Conservation (phyloP, 2,797 vertebrate genomes). For the Cynopterus sphinx region DNA sequence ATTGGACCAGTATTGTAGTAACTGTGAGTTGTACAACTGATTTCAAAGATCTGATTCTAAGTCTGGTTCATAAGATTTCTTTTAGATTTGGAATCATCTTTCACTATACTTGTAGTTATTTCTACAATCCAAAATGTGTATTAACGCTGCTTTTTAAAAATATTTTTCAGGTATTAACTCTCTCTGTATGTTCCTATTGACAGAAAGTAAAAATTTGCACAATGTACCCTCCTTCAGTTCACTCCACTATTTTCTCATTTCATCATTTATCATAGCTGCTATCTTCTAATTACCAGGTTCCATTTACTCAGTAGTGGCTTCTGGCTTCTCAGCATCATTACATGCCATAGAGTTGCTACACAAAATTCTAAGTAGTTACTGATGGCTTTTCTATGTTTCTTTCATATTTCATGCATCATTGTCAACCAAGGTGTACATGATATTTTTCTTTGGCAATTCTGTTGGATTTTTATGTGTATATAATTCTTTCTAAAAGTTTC, state of each 20-base stretch:
- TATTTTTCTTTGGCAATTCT: constrained; percentile 53
- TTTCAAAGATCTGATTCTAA: not conserved
- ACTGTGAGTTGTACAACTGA: not conserved
- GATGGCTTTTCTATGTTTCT: constrained; percentile 60
- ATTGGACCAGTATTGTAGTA: not conserved
- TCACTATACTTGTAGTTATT: not conserved
- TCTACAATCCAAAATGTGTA: not conserved
- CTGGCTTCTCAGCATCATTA: constrained; percentile 63
- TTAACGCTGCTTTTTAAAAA: not conserved
- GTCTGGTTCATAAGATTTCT: not conserved
- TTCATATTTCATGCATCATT: constrained; percentile 63
- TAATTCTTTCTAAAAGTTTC: not conserved
- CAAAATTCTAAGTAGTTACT: constrained; percentile 68
- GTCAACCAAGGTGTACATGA: constrained; percentile 44
- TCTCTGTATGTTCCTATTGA: not conserved
- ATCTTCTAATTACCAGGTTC: constrained; percentile 74
- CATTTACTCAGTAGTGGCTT: constrained; percentile 65
- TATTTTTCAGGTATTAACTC: not conserved
- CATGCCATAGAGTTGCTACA: constrained; percentile 67
- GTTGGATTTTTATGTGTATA: not conserved
- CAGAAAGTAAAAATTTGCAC: not conserved
- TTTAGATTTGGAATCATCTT: not conserved
- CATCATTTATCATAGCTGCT: constrained; percentile 68
- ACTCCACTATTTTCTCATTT: constrained; percentile 49
- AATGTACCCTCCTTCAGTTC: constrained; percentile 10